Evolutionary conservation across 1,140 invertebrate genomes (phyloP), one percentile per base, ranked within the genome.

Genomic region (Spodoptera frugiperda): DNA sequence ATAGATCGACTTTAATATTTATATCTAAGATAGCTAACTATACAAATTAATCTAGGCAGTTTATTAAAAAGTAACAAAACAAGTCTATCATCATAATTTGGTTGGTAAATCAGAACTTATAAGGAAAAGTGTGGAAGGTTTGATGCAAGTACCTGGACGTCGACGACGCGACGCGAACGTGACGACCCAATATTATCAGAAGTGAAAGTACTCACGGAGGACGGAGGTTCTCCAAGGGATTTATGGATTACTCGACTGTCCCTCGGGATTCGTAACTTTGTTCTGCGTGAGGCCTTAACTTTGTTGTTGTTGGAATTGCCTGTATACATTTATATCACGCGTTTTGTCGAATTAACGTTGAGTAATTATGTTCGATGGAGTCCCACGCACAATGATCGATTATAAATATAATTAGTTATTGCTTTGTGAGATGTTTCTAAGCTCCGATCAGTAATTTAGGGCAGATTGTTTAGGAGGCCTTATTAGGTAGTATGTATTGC

Each of bases 211-310:
- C 63, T 49, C 39, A 51, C 49, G 70, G 57, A 65, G 74, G 75
- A 51, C 55, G 63, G 57, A 65, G 70, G 75, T 33, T 63, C 77
- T 82, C 81, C 80, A 67, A 80, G 48, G 82, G 84, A 83, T 84
- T 87, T 87, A 84, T 53, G 84, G 87, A 89, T 88, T 90, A 89
- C 82, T 82, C 78, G 80, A 81, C 83, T 84, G 84, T 89, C 87
- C 86, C 84, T 82, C 51, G 81, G 82, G 85, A 82, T 82, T 86
- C 57, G 79, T 77, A 89, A 89, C 82, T 88, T 90, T 79, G 72
- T 75, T 75, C 73, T 59, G 63, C 67, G 77, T 74, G 73, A 70
- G 73, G 80, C 53, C 77, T 84, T 85, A 84, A 85, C 83, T 82
- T 86, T 79, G 73, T 83, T 82, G 82, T 81, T 82, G 78, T 80